Base-by-base conservation (phyloP, 2,113 vertebrate species). In the Ophthalmolycus amberensis region DNA sequence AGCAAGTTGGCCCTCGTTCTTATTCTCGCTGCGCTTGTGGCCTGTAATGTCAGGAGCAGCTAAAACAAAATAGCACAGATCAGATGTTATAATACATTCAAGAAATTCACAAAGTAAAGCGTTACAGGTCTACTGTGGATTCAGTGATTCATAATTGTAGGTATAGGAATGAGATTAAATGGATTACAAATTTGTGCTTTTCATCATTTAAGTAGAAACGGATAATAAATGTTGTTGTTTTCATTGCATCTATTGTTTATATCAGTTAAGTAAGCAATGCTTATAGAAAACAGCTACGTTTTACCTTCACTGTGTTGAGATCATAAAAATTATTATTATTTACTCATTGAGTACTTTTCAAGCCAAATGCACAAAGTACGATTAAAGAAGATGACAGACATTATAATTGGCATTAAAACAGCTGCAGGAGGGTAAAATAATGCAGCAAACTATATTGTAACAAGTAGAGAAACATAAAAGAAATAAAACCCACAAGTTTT, bases 1-100 rank as follows among this genome's bases (percentile, higher is more conserved):
- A 5, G 97, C 98, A 6, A 87, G 92, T 79, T 99, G 96, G 12
- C 98, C 98, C 94, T 99, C 98, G 0, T 99, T 99, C 79, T 96
- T 98, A 85, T 99, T 99, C 93, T 99, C 98, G 6, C 98, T 99
- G 27, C 97, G 94, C 92, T 99, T 99, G 94, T 99, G 97, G 66
- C 97, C 97, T 37, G 92, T 97, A 80, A 99, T 98, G 54, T 97
- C 95, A 67, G 98, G 98, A 88, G 76, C 81, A 87, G 97, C 98
- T 99, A 65, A n/a, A 87, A 90, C 12, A 65, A 9, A 37, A 81
- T 12, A 63, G 3, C 44, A 68, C 34, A 66, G 1, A 78, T 71
- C 48, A 44, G 46, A 1, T 58, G 48, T 79, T 60, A 42, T 0
- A 46, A 48, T 4, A 16, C 29, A 52, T 38, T 20, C 12, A 63